Evolutionary conservation across 2,888 invertebrate species (phyloP).

Genomic region (Erebia aethiops): DNA sequence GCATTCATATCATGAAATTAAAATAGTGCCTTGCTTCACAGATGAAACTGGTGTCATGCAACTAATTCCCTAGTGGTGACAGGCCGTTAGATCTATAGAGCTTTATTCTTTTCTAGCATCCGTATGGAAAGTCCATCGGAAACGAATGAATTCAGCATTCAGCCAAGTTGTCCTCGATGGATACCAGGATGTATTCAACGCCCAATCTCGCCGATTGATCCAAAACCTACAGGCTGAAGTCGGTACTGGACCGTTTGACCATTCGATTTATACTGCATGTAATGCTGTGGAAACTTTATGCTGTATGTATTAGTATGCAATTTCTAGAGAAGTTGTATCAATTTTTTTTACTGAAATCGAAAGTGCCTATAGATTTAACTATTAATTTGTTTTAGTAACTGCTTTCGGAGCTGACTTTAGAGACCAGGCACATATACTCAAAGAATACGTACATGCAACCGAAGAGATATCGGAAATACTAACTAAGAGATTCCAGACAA

Average conservation of each 20-base stretch:
- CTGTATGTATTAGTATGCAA: conserved; percentile 17
- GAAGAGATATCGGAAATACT: conserved; percentile 59
- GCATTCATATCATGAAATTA: too few relatives aligned
- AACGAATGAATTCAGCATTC: conserved; percentile 61
- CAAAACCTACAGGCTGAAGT: conserved; percentile 50
- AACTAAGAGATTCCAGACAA: conserved; percentile 63
- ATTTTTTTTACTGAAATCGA: too few relatives aligned
- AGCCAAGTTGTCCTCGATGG: conserved; percentile 57
- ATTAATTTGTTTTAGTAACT: conserved; percentile 52
- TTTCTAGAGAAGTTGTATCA: neutral
- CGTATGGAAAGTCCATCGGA: conserved; percentile 63
- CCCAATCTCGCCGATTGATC: conserved; percentile 55
- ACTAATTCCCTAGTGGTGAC: too few relatives aligned
- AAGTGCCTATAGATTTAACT: neutral
- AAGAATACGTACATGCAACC: conserved; percentile 61
- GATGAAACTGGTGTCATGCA: too few relatives aligned
- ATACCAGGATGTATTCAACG: conserved; percentile 60
- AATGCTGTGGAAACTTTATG: conserved; percentile 58
- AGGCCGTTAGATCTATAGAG: neutral
- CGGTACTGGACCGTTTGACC: conserved; percentile 48
- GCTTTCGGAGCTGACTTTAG: conserved; percentile 64
- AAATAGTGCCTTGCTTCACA: too few relatives aligned
- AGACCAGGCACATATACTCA: conserved; percentile 57
- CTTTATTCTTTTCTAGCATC: conserved; percentile 46
- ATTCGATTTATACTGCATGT: conserved; percentile 59